phyloP scores from a whole-genome alignment of 1,140 invertebrate species.

The Paraescarpia echinospica region DNA sequence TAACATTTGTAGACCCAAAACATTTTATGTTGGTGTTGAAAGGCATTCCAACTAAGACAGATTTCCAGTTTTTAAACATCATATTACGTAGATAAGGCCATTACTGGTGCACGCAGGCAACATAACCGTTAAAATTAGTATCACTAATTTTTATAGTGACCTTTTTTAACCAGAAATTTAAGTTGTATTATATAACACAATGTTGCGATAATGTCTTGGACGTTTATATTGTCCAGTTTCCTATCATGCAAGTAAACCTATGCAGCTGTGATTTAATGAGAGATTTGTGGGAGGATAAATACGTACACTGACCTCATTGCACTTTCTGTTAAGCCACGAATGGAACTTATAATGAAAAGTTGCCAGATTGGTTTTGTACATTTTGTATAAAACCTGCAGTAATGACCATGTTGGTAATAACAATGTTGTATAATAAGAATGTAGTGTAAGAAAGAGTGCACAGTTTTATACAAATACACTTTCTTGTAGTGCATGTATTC shows the following conservation, averaged over 20 bases:
- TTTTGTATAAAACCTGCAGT: background rate
- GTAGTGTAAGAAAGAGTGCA: background rate
- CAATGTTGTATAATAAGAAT: background rate
- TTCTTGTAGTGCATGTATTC: background rate
- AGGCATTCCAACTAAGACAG: background rate
- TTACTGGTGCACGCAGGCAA: background rate
- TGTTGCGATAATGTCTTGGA: too few relatives aligned
- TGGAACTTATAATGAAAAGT: background rate
- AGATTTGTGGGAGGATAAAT: too few relatives aligned
- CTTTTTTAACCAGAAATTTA: background rate
- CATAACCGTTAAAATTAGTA: background rate
- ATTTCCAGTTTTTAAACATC: background rate
- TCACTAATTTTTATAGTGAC: background rate
- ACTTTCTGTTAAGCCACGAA: too few relatives aligned
- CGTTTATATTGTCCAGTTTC: too few relatives aligned
- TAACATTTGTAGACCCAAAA: too few relatives aligned
- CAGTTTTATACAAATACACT: background rate
- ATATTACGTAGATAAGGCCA: background rate
- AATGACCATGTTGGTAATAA: background rate
- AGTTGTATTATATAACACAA: too few relatives aligned
- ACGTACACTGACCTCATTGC: too few relatives aligned
- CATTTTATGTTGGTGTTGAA: too few relatives aligned
- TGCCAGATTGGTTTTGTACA: background rate
- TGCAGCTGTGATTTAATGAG: too few relatives aligned
- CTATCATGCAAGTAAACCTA: too few relatives aligned